Conservation (phyloP, 2,888 invertebrate species). For the Uropetala carovei region DNA sequence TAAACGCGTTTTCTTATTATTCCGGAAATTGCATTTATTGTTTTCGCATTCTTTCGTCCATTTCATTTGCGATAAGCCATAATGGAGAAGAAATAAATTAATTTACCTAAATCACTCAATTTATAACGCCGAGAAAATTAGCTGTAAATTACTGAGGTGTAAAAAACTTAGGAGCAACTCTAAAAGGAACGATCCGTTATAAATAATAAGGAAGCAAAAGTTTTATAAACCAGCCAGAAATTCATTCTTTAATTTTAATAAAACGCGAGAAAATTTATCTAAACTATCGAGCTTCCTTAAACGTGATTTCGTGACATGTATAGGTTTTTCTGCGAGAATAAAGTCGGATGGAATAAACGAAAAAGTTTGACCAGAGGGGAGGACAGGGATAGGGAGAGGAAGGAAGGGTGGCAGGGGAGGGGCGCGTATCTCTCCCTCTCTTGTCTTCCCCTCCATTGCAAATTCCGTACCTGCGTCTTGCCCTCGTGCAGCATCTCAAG, state of each 20-base stretch:
- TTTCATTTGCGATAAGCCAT: no score
- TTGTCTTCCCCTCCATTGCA: not conserved
- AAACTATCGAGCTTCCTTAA: no score
- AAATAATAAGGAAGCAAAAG: no score
- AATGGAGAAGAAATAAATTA: no score
- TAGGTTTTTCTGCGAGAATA: no score
- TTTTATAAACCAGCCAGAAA: no score
- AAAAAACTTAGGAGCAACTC: not conserved
- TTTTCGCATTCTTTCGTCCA: no score
- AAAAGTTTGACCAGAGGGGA: not conserved
- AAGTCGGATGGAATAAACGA: no score
- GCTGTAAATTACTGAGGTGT: not conserved
- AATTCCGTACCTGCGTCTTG: slow-evolving; percentile 60
- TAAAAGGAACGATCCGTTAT: not conserved
- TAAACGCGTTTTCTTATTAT: not conserved
- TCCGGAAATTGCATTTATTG: not conserved
- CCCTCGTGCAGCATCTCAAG: slow-evolving; percentile 61
- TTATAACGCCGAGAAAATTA: not conserved
- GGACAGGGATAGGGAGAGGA: not conserved
- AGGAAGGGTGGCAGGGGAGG: not conserved
- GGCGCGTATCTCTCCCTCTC: not conserved
- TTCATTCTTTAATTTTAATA: no score
- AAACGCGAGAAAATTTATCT: no score
- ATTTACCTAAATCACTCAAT: no score
- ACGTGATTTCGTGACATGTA: no score